A percentile compares a stretch with the other conserved stretches of the same genome.
Evolutionary conservation across 2,113 vertebrate genomes (phyloP).

Genomic region (Oreochromis spilurus): DNA sequence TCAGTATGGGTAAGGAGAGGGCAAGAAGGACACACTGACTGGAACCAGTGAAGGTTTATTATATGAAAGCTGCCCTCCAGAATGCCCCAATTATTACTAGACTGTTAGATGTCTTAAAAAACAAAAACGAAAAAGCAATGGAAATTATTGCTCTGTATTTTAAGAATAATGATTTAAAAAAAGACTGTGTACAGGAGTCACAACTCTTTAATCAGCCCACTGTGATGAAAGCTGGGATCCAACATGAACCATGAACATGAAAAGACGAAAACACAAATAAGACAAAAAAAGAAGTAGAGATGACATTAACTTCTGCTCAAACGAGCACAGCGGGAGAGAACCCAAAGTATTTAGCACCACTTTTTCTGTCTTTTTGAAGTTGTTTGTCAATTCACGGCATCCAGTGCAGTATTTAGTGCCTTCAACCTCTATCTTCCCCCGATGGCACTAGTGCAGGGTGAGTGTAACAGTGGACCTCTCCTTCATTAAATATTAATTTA

Average conservation of each 20-base stretch:
- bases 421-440: slow-evolving; percentile 31
- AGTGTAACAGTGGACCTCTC: slow-evolving; percentile 33
- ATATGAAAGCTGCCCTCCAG: background rate
- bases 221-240: slow-evolving; percentile 49
- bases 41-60: background rate
- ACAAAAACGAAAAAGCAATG: background rate
- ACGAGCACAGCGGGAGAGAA: slow-evolving; percentile 51
- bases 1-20: background rate
- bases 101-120: background rate
- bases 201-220: slow-evolving; percentile 50
- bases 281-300: slow-evolving; percentile 53
- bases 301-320: slow-evolving; percentile 60
- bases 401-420: slow-evolving; percentile 34
- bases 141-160: background rate
- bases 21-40: background rate
- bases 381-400: slow-evolving; percentile 63
- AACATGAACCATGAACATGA: slow-evolving; percentile 33
- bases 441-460: slow-evolving; percentile 45
- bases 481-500: slow-evolving; percentile 80
- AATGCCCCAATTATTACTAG: background rate
- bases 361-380: slow-evolving; percentile 54
- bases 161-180: background rate
- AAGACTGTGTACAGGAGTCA: slow-evolving; percentile 4
- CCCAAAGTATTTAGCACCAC: slow-evolving; percentile 60
- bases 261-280: slow-evolving; percentile 40